Conservation (phyloP, 1,140 invertebrate species). For the Limonius californicus region DNA sequence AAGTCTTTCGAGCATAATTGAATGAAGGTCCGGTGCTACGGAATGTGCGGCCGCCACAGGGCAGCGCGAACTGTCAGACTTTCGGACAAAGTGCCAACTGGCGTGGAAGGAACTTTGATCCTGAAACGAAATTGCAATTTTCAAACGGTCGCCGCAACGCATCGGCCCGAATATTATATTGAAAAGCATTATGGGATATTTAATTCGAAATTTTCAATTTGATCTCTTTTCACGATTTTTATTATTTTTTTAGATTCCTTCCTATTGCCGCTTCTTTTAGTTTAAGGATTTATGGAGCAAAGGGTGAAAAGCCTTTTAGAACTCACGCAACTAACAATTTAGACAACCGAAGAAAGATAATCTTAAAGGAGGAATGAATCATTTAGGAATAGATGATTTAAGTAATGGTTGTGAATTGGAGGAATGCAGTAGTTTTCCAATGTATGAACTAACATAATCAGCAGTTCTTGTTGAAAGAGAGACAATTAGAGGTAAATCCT, state of each 20-base stretch:
- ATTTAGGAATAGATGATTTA: too few species aligned
- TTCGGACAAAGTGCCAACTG: constrained; percentile 23
- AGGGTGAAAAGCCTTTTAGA: too few species aligned
- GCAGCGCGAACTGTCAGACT: constrained; percentile 17
- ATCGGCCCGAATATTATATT: constrained; percentile 40
- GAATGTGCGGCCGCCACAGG: constrained; percentile 18
- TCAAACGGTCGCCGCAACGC: constrained; percentile 42
- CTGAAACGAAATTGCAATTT: constrained; percentile 45
- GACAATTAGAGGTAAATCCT: too few species aligned
- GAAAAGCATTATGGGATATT: constrained; percentile 39
- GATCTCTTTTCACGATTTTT: constrained; percentile 17
- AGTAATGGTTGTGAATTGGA: too few species aligned
- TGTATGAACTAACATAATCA: too few species aligned
- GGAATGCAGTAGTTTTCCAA: too few species aligned
- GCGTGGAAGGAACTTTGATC: constrained; percentile 44
- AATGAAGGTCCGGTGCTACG: constrained; percentile 16
- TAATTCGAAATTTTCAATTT: constrained; percentile 33
- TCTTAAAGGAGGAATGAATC: too few species aligned
- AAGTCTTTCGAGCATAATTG: constrained; percentile 9
- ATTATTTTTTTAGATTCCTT: constrained; percentile 11
- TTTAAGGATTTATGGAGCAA: neutral
- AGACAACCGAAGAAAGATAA: too few species aligned
- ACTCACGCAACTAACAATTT: too few species aligned
- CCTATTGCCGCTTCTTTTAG: neutral
- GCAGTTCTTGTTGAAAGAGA: too few species aligned